Conservation (phyloP, 2,113 vertebrate species). For the Lagopus muta region DNA sequence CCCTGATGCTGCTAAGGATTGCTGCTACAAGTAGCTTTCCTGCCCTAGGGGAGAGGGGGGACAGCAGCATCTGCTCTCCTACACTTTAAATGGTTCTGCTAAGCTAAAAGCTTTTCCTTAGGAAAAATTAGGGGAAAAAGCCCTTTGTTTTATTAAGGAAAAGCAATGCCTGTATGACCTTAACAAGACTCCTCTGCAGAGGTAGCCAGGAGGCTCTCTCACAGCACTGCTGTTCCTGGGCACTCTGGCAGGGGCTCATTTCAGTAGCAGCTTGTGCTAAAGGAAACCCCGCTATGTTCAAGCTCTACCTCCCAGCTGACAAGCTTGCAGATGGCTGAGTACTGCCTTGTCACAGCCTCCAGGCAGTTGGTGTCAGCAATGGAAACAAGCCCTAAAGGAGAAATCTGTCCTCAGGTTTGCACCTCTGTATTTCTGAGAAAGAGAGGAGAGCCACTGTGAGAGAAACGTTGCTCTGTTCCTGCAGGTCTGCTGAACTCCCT, state of each 20-base stretch:
- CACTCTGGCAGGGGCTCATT: not conserved
- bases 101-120: not conserved
- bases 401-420: not conserved
- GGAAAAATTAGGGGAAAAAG: not conserved
- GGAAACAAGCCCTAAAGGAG: not conserved
- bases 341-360: not conserved
- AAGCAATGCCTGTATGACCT: not conserved
- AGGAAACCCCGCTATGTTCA: not conserved
- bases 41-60: not conserved
- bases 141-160: not conserved
- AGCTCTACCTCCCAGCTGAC: not conserved
- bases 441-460: not conserved
- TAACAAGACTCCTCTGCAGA: not conserved
- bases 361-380: not conserved
- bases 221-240: not conserved
- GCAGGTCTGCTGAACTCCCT: not conserved
- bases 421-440: not conserved
- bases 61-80: not conserved
- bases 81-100: accelerated
- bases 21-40: not conserved
- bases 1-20: not conserved
- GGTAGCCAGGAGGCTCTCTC: not conserved
- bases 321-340: not conserved
- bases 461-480: not conserved
- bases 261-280: not conserved